Base-by-base conservation (phyloP, 92 coral and sea anemone species). In the Plumapathes pennacea region DNA sequence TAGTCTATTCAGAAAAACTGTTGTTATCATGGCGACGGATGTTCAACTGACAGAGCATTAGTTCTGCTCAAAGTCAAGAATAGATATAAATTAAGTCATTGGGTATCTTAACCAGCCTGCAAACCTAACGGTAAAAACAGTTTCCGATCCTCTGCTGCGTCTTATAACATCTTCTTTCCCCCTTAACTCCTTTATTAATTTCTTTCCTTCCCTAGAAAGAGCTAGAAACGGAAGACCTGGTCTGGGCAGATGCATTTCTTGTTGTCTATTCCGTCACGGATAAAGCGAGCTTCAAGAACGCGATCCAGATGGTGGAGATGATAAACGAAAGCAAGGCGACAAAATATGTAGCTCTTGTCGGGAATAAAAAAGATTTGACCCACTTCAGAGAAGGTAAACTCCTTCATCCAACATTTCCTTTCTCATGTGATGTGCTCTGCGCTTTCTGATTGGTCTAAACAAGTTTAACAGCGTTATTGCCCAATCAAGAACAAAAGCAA, bases 231-330 rank as follows among this genome's bases (percentile, higher is more conserved):
- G 74, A 75, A 30, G 83, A 86, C 44, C 84, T 94, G 21, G 56
- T 78, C 11, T 94, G 99, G 99, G 99, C 96, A 3, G 99, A 94
- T 69, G 99, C 94, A 0, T 94, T 94, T 41, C 81, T 89, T 12
- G 99, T 94, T 10, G 91, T 89, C n/a, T 94, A 94, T 72, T 80
- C 94, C n/a, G 81, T 94, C 23, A 94, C 99, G 17, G 99, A 94
- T 53, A 94, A 79, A 63, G 83, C 82, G 50, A 94, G 99, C 76
- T 94, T 94, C 53, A 84, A 90, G 56, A 75, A 87, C 15, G 99
- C 99, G 0, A 62, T 89, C 3, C 96, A 88, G 46, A 66, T 84
- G 23, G 90, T 94, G 34, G 89, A 85, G 38, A 79, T 81, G 14
- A 91, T 94, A 32, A 86, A 89, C 56, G 96, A 88, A 31, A 85